Percentiles rank a stretch among this genome's conserved stretches.
Conservation (phyloP, 2,113 vertebrate genomes). For the Gracilinanus agilis region DNA sequence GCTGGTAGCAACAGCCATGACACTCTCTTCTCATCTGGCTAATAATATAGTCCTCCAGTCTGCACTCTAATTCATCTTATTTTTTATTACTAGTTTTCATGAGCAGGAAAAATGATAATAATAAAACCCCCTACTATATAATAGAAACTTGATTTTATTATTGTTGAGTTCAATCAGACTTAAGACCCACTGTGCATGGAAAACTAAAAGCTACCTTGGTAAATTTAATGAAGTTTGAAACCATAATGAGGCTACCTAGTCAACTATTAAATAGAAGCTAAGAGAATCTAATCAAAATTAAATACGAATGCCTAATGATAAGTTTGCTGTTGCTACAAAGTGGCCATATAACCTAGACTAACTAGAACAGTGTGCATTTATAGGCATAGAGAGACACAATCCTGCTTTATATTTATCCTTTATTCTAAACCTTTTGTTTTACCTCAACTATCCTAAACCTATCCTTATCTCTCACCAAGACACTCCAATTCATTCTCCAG, state of each 20-base stretch:
- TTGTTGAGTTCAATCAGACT: not conserved
- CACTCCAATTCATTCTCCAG: not conserved
- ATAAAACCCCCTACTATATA: not conserved
- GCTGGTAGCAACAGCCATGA: not conserved
- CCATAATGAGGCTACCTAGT: not conserved
- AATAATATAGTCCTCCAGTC: not conserved
- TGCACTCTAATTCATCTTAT: not conserved
- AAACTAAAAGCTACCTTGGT: conserved; percentile 19
- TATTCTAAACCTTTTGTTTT: not conserved
- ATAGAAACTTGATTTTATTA: not conserved
- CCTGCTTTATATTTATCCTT: not conserved
- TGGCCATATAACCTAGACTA: not conserved
- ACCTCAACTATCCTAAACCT: not conserved
- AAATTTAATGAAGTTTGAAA: conserved; percentile 26
- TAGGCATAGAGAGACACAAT: not conserved
- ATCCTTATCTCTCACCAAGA: not conserved
- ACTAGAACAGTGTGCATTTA: not conserved
- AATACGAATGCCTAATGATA: not conserved
- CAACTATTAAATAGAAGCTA: conserved; percentile 16
- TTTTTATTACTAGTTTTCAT: not conserved
- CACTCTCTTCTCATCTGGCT: not conserved
- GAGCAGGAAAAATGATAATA: not conserved
- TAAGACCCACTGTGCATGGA: not conserved
- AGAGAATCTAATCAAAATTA: conserved; percentile 27
- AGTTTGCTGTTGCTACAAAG: not conserved